Evolutionary conservation across 2,888 invertebrate species (phyloP).

Genomic region (Drosophila nigricruria): DNA sequence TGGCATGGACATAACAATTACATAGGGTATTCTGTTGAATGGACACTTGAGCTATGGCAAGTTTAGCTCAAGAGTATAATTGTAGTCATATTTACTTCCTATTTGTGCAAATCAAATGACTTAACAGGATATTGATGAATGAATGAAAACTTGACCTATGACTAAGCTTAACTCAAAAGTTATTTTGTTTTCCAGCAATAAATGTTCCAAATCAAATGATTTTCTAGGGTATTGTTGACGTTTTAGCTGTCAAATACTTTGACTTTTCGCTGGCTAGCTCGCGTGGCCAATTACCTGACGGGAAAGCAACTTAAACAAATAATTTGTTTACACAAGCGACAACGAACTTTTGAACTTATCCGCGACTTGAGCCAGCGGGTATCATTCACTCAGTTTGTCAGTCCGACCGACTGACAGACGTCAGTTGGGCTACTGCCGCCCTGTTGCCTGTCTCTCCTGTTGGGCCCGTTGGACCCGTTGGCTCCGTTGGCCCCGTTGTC

Average conservation of each 20-base stretch:
- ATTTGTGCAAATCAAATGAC: no score
- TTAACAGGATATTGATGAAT: no score
- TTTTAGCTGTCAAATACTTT: slow-evolving; percentile 5
- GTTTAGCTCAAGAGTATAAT: no score
- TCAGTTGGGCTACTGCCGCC: slow-evolving; percentile 49
- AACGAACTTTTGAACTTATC: slow-evolving; percentile 79
- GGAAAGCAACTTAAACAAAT: slow-evolving; percentile 70
- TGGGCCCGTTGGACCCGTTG: neutral
- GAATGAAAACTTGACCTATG: neutral
- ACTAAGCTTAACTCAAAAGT: neutral
- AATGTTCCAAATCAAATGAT: no score
- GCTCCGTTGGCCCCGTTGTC: neutral
- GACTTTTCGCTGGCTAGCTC: slow-evolving; percentile 45
- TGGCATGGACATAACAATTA: neutral
- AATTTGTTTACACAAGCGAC: slow-evolving; percentile 81
- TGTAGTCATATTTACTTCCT: no score
- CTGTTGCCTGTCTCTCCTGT: slow-evolving; percentile 35
- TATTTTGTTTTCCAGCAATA: neutral
- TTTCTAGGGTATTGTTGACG: neutral
- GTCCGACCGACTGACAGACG: slow-evolving; percentile 18
- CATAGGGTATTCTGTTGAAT: neutral
- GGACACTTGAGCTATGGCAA: neutral
- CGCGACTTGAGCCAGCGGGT: slow-evolving; percentile 41
- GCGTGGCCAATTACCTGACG: slow-evolving; percentile 74
- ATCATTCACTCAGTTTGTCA: slow-evolving; percentile 37